Percentiles rank a stretch among this genome's conserved stretches.
phyloP scores from a whole-genome alignment of 2,113 vertebrate species.

The Protobothrops mucrosquamatus region DNA sequence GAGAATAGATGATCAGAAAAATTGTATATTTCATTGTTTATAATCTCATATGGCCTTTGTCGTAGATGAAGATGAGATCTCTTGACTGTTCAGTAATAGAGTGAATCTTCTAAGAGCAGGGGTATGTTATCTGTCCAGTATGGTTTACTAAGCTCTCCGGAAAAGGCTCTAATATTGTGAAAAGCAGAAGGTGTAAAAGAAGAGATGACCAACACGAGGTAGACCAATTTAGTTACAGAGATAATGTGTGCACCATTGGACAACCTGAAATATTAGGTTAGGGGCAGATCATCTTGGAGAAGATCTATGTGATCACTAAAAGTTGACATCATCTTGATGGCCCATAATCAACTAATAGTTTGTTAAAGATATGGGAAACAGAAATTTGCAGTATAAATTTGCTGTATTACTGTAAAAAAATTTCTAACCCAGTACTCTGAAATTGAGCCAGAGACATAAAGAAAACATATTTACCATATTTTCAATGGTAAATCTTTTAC shows the following conservation, averaged over 20 bases:
- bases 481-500: slow-evolving; percentile 47
- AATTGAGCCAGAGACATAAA: slow-evolving; percentile 33
- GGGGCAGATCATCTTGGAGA: too few relatives aligned
- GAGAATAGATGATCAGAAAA: background rate
- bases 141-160: slow-evolving; percentile 19
- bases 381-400: slow-evolving; percentile 37
- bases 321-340: background rate
- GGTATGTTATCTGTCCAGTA: slow-evolving; percentile 22
- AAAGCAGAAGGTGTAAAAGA: too few relatives aligned
- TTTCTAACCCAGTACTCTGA: slow-evolving; percentile 38
- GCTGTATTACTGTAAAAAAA: slow-evolving; percentile 45
- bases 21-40: slow-evolving; percentile 10
- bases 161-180: too few relatives aligned
- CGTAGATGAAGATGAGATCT: slow-evolving; percentile 24
- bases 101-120: slow-evolving; percentile 26
- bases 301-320: too few relatives aligned
- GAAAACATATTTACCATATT: slow-evolving; percentile 33
- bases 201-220: too few relatives aligned
- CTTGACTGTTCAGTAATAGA: slow-evolving; percentile 28
- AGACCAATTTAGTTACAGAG: too few relatives aligned
- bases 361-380: slow-evolving; percentile 27
- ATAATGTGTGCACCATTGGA: too few relatives aligned
- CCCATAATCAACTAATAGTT: background rate
- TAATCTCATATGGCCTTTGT: background rate
- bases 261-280: too few relatives aligned